phyloP scores from a whole-genome alignment of 2,888 invertebrate genomes.

The Caenorhabditis imperialis region DNA sequence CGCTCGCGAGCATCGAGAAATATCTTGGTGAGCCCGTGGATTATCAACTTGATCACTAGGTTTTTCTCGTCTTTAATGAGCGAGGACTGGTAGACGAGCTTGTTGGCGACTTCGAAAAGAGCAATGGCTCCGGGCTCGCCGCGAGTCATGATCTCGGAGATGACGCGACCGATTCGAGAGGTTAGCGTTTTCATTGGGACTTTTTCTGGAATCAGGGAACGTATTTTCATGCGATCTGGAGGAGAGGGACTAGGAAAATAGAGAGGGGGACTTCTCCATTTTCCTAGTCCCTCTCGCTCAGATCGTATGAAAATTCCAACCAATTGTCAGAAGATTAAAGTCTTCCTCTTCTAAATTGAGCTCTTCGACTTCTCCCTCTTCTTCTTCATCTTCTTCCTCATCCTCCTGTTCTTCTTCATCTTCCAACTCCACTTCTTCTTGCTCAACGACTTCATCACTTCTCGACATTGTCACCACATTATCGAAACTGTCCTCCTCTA shows the following conservation, averaged over 20 bases:
- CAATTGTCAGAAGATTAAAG: slow-evolving; percentile 38
- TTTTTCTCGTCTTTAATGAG: slow-evolving; percentile 25
- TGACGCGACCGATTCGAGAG: slow-evolving; percentile 18
- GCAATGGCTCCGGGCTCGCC: slow-evolving; percentile 11
- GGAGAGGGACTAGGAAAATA: too few species aligned
- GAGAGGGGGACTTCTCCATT: too few species aligned
- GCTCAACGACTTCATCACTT: background rate
- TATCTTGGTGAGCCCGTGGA: slow-evolving; percentile 16
- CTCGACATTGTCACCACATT: background rate
- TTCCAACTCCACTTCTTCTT: slow-evolving; percentile 4
- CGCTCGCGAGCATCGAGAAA: slow-evolving; percentile 20
- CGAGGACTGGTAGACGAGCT: slow-evolving; percentile 47
- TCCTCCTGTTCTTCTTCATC: slow-evolving; percentile 5
- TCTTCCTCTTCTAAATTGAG: slow-evolving; percentile 36
- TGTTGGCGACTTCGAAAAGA: slow-evolving; percentile 40
- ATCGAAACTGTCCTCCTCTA: slow-evolving; percentile 28
- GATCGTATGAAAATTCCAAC: slow-evolving; percentile 1
- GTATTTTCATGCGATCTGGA: too few species aligned
- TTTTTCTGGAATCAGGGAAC: slow-evolving; percentile 35
- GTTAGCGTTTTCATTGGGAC: slow-evolving; percentile 28
- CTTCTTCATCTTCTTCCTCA: slow-evolving; percentile 3
- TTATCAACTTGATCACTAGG: slow-evolving; percentile 14
- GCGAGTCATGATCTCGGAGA: slow-evolving; percentile 21
- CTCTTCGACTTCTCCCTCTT: background rate
- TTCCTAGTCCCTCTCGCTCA: too few species aligned